phyloP scores from a whole-genome alignment of 2,797 vertebrate species.

The Sebastes reedi region DNA sequence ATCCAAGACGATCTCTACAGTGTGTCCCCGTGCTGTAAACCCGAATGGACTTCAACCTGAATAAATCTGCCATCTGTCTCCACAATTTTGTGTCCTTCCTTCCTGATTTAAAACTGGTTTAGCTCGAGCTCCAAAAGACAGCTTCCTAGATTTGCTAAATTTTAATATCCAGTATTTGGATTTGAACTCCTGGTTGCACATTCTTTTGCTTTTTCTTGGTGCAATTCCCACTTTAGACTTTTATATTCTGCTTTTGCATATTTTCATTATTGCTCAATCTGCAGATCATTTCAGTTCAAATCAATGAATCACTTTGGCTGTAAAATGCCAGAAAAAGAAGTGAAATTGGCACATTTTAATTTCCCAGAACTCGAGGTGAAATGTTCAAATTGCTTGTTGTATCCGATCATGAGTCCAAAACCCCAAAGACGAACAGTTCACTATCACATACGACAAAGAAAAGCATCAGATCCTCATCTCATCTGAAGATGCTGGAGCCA shows the following conservation, averaged over 20 bases:
- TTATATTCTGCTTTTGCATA: no score
- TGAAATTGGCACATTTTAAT: not conserved
- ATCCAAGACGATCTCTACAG: conserved; percentile 5
- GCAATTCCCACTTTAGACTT: not conserved
- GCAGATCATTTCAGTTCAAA: not conserved
- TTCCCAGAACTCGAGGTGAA: not conserved
- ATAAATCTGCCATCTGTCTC: conserved; percentile 29
- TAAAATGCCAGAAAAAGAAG: not conserved
- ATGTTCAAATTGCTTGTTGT: not conserved
- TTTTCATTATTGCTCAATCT: not conserved
- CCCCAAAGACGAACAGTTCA: no score
- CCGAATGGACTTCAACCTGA: conserved; percentile 2
- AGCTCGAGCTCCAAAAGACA: not conserved
- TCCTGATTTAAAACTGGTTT: not conserved
- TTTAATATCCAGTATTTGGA: not conserved
- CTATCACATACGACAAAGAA: no score
- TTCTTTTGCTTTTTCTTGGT: not conserved
- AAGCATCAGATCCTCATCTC: not conserved
- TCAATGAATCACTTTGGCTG: not conserved
- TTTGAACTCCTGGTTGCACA: not conserved
- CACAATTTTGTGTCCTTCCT: not conserved
- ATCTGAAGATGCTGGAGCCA: no score
- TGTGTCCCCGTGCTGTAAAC: conserved; percentile 10
- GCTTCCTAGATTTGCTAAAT: not conserved
- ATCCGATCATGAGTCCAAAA: not conserved